Base-by-base conservation (phyloP, 1,140 invertebrate genomes). In the Pararge aegeria region DNA sequence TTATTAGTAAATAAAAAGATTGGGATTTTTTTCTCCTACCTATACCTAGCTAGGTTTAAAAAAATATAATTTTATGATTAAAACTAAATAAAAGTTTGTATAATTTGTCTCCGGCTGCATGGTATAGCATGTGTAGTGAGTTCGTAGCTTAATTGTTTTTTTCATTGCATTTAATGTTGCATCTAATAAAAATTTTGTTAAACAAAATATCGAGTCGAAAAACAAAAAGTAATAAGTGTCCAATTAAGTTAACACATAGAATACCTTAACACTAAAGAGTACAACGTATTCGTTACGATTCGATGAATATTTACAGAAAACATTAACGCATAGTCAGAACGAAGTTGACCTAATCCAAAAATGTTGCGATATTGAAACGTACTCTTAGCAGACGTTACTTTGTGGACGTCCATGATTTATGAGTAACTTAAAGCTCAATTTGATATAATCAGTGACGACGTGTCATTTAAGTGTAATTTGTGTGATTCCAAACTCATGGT, bases 271-370 rank as follows among this genome's bases (percentile, higher is more conserved):
- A 48, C 42, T 72, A 72, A 55, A 54, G 60, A 70, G 42, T 68
- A 64, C 42, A 56, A 56, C 54, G 55, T 55, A 59, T 68, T 71
- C 66, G 66, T 68, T 68, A 64, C 18, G 27, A 57, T 68, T 65
- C 71, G 58, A 72, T 75, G 70, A 73, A 56, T 80, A 85, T 73
- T 75, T 80, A 76, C 72, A 78, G 52, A 58, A 61, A 64, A 60
- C 60, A 58, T 58, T 59, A 30, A 34, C 30, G 30, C 12, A 4
- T 4, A 13, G 12, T 42, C 3, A 16, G 2, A 42, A 42, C 5
- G 38, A 42, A 42, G 10, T 13, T 2, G 13, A 16, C 38, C 38
- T 42, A 42, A 42, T 15, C 13, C 38, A 18, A 15, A 38, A 42
- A 34, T 6, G 1, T 12, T 12, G 30, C 10, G 30, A 34, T 12